These are phyloP conservation scores for Vireo altiloquus DNA, from an alignment of 2,113 vertebrate species.

Conservation along the genomic window DNA sequence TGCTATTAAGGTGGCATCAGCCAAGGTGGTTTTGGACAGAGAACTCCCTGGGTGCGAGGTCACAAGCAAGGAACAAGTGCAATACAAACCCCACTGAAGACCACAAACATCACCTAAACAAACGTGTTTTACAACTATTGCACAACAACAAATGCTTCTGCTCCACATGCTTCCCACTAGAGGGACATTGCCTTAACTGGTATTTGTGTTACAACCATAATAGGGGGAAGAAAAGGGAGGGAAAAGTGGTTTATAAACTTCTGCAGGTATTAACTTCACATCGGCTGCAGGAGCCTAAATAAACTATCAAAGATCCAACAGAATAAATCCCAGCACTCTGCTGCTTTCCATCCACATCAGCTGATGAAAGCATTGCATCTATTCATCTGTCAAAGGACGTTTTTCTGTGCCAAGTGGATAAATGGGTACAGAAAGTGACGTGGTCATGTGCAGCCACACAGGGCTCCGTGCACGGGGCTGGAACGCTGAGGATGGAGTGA, in stretches of 20 bases:
- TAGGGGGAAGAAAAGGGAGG: accelerated
- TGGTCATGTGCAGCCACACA: neutral
- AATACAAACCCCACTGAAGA: neutral
- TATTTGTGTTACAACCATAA: neutral
- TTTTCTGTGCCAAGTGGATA: neutral
- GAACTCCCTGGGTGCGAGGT: accelerated
- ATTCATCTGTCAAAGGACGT: neutral
- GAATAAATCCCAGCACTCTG: neutral
- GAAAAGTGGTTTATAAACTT: neutral
- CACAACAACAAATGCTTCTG: neutral
- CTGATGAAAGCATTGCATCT: neutral
- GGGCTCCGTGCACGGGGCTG: neutral
- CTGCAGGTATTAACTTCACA: neutral
- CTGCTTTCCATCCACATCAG: neutral
- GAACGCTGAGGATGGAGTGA: neutral
- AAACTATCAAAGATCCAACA: neutral
- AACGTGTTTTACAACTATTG: neutral
- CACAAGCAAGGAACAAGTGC: neutral
- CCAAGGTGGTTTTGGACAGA: neutral
- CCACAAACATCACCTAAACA: neutral
- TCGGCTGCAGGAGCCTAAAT: neutral
- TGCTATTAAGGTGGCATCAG: neutral
- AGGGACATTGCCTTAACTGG: neutral
- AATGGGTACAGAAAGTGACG: neutral
- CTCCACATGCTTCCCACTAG: neutral